Base-by-base conservation (phyloP, 92 coral and sea anemone genomes). In the Palythoa grandis region DNA sequence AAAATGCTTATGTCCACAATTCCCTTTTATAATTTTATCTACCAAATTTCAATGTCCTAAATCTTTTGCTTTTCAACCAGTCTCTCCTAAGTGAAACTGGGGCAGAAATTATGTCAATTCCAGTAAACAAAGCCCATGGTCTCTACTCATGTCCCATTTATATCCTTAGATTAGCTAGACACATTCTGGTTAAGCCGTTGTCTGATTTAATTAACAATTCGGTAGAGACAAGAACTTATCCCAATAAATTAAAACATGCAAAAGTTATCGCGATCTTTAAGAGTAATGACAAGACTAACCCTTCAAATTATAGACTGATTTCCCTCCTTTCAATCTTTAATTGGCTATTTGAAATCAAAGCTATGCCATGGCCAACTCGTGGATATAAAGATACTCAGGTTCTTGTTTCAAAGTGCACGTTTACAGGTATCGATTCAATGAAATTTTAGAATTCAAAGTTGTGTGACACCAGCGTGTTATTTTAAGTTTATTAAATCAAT, bases 101-200 rank as follows among this genome's bases (percentile, higher is more conserved):
- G 70, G 29, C 70, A 66, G 70, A 66, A 66, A 66, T 66, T 3
- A 66, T 66, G 70, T 66, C 17, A 66, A 66, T 6, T 66, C 70
- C 23, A 66, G 16, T 23, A 66, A 66, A 66, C 70, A 66, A 66
- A 66, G 70, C 70, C 4, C 70, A 63, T 66, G 11, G 29, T 66
- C 70, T 66, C 16, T 66, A 66, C 70, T 66, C 70, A 66, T 66
- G 70, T 66, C 17, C 70, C 70, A 66, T 66, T 66, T 66, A 66
- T 63, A 66, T 66, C 17, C 35, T 66, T 66, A 17, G 29, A 6
- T 66, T 20, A 66, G 70, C 70, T 3, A 66, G 70, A 66, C 12
- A 66, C 29, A 66, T 66, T 66, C 70, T 66, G 24, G 3, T 35
- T 66, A 3, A 23, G 35, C 70, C 70, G 3, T 66, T 63, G 1